Conservation (phyloP, 2,797 vertebrate genomes). For the Somateria mollissima region DNA sequence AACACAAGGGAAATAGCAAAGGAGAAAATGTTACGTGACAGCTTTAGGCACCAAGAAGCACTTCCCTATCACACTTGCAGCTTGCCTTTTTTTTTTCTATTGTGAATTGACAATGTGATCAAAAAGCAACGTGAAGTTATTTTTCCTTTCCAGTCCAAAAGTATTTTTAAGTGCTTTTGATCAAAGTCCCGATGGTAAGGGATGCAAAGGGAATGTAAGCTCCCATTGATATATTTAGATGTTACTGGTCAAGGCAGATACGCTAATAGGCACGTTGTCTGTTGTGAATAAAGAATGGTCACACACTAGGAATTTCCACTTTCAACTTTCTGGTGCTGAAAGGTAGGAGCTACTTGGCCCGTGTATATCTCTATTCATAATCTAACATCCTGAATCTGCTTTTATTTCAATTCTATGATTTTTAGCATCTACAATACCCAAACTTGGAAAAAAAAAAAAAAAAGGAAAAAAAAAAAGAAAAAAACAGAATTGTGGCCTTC, state of each 20-base stretch:
- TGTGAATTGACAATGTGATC: neutral
- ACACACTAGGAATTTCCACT: neutral
- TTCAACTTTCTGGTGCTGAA: neutral
- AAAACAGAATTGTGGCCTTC: neutral
- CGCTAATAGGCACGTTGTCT: rapidly evolving
- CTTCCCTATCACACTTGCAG: neutral
- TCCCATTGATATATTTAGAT: neutral
- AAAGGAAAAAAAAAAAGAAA: no score
- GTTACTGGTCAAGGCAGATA: neutral
- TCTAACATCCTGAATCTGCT: neutral
- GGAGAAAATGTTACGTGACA: neutral
- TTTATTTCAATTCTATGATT: neutral
- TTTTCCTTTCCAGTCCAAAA: neutral
- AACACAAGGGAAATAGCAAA: neutral
- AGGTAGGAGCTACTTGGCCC: neutral
- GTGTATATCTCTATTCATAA: neutral
- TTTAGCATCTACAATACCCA: neutral
- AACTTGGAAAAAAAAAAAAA: neutral
- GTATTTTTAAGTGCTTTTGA: neutral
- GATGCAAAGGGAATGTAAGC: neutral
- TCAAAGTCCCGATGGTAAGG: neutral
- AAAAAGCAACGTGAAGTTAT: neutral
- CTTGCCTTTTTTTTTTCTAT: neutral
- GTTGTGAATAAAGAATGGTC: neutral
- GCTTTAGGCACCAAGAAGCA: neutral